Evolutionary conservation across 2,113 vertebrate species (phyloP).

Genomic region (Colistium nudipinnis): DNA sequence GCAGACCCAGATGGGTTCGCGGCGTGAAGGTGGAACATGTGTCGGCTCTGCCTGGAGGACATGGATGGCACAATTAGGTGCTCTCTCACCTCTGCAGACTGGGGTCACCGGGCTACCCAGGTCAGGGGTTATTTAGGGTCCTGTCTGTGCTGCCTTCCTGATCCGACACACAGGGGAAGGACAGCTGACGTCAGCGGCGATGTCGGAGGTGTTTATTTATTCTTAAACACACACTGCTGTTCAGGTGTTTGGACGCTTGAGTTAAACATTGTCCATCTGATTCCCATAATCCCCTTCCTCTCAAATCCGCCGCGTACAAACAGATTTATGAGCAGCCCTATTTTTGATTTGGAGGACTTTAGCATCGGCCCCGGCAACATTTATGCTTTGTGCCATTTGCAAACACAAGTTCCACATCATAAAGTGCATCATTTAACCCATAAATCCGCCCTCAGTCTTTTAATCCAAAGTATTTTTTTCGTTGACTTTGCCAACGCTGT

Average conservation of each 20-base stretch:
- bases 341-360: slow-evolving; percentile 21
- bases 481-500: neutral
- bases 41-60: slow-evolving; percentile 61
- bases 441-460: slow-evolving; percentile 20
- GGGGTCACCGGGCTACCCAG: slow-evolving; percentile 67
- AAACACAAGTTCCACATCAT: slow-evolving; percentile 21
- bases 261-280: neutral
- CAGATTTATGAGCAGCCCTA: slow-evolving; percentile 14
- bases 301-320: slow-evolving; percentile 7
- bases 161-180: neutral
- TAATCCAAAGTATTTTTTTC: slow-evolving; percentile 32
- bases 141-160: slow-evolving; percentile 36
- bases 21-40: slow-evolving; percentile 64
- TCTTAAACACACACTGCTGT: neutral
- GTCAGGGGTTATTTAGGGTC: slow-evolving; percentile 73
- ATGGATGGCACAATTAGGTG: slow-evolving; percentile 77
- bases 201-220: slow-evolving; percentile 15
- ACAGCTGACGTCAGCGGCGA: slow-evolving; percentile 43
- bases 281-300: slow-evolving; percentile 1
- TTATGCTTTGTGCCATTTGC: slow-evolving; percentile 7
- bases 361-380: slow-evolving; percentile 12
- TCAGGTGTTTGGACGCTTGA: slow-evolving; percentile 4
- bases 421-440: slow-evolving; percentile 13
- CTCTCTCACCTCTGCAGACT: slow-evolving; percentile 72
- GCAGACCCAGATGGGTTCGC: slow-evolving; percentile 49